Evolutionary conservation across 2,888 invertebrate species (phyloP), one percentile per base, ranked within the genome.

Genomic region (Amitus sp.): DNA sequence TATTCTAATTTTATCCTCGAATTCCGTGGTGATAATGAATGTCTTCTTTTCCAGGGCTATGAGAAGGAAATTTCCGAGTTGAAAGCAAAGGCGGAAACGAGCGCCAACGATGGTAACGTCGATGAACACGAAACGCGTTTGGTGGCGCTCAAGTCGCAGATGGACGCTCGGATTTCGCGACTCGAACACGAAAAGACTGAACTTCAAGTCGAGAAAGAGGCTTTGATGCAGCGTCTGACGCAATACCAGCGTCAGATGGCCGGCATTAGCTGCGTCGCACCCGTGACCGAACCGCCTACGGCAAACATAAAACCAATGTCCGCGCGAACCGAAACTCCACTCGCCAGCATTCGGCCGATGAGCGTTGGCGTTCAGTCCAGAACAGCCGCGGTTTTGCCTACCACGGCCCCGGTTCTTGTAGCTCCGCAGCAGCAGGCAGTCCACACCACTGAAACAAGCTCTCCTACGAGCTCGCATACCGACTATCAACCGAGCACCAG

Each of bases 241-340:
- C 87, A 90, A 75, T 76, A 92, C 49, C 90, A 90, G 70, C 85
- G 91, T 71, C 92, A 15, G 87, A 89, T 34, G 87, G 90, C 70
- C 87, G 92, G 63, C 85, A 88, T 71, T 83, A 88, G 74, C 82
- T 87, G 59, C 1, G 85, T 86, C 33, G 87, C 86, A 67, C 82
- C 83, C 1, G 83, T 84, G 1, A 83, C 83, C 0, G 89, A 89
- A 67, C 87, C 89, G 20, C 88, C 91, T 0, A 96, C 95, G 0
- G 96, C 96, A 3, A 96, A 96, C 78, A 96, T 96, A 39, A 94
- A 95, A 80, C 96, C 96, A 0, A 94, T 96, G 91, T 92, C 96
- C 2, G 94, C 94, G 71, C 85, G 90, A 1, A 88, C 90, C 3
- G 93, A 93, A 78, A 94, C 95, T 0, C 95, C 92, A 0, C 85